Percentiles rank a stretch among this genome's conserved stretches.
Evolutionary conservation across 2,888 invertebrate species (phyloP).

Genomic region (Patella ulyssiponensis): DNA sequence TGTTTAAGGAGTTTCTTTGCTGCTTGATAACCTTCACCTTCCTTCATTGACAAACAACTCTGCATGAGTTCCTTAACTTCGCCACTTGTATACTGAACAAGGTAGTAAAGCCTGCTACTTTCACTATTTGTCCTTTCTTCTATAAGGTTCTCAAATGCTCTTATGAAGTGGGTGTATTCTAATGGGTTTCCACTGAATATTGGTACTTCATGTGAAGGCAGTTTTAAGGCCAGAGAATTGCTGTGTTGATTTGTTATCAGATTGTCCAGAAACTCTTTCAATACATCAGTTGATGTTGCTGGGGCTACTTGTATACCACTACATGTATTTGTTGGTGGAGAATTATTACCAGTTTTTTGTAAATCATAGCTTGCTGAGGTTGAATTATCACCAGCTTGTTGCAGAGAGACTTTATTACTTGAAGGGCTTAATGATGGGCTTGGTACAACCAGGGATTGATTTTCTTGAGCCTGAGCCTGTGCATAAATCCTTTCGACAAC

Average conservation of each 20-base stretch:
- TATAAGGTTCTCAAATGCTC: not conserved
- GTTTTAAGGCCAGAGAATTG: not conserved
- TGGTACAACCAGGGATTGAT: no score
- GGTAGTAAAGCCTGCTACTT: not conserved
- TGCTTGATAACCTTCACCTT: not conserved
- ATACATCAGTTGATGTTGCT: no score
- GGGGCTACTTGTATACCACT: no score
- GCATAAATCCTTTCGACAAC: no score
- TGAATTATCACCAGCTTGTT: no score
- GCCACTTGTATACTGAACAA: not conserved
- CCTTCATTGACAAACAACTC: not conserved
- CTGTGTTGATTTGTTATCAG: not conserved
- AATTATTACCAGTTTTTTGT: no score
- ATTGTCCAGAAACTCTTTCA: not conserved
- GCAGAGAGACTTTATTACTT: no score
- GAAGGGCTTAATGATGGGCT: no score
- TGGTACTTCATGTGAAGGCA: not conserved
- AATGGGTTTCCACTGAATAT: not conserved
- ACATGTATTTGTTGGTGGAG: no score
- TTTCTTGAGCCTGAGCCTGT: no score
- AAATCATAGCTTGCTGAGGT: no score
- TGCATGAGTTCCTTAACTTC: not conserved
- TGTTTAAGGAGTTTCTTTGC: not conserved
- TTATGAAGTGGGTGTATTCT: constrained; percentile 1
- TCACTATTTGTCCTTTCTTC: not conserved